A percentile compares a stretch with the other conserved stretches of the same genome.
These are phyloP conservation scores for Apotomis turbidana DNA, from an alignment of 2,888 invertebrate species.

Conservation along the genomic window DNA sequence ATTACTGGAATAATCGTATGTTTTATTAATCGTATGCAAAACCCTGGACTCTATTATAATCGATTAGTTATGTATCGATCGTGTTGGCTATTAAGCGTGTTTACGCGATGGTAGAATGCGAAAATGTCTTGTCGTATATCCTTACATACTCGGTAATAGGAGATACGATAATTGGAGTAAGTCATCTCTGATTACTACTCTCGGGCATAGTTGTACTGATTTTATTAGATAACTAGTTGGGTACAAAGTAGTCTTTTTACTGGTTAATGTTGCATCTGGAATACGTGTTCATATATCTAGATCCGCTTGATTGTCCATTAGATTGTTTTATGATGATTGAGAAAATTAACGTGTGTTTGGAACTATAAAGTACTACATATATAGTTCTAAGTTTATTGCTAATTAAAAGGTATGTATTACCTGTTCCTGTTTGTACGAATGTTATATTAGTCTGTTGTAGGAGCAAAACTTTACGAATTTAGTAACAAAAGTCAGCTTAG, in stretches of 20 bases:
- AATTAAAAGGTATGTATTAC: conserved; percentile 11
- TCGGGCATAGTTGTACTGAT: conserved; percentile 14
- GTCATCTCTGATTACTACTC: conserved; percentile 34
- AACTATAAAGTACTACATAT: conserved; percentile 7
- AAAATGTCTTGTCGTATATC: conserved; percentile 27
- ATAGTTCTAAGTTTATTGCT: conserved; percentile 19
- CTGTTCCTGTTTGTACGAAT: neutral
- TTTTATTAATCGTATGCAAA: conserved; percentile 73
- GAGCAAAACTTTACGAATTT: no score
- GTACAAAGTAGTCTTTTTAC: conserved; percentile 19
- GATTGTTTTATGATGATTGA: conserved; percentile 17
- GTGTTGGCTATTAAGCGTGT: conserved; percentile 58
- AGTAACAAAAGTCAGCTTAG: no score
- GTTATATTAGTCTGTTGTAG: no score
- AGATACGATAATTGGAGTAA: conserved; percentile 38
- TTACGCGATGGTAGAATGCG: conserved; percentile 49
- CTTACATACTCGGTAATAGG: conserved; percentile 35
- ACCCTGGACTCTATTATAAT: conserved; percentile 73
- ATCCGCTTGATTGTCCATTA: conserved; percentile 1
- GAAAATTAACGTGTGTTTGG: conserved; percentile 15
- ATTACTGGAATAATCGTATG: conserved; percentile 71
- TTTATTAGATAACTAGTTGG: conserved; percentile 36
- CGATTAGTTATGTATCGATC: conserved; percentile 58
- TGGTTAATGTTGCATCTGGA: neutral
- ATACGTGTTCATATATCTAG: conserved; percentile 6